A percentile compares a stretch with the other conserved stretches of the same genome.
phyloP scores from a whole-genome alignment of 2,797 vertebrate species.

The Buphagus erythrorhynchus region DNA sequence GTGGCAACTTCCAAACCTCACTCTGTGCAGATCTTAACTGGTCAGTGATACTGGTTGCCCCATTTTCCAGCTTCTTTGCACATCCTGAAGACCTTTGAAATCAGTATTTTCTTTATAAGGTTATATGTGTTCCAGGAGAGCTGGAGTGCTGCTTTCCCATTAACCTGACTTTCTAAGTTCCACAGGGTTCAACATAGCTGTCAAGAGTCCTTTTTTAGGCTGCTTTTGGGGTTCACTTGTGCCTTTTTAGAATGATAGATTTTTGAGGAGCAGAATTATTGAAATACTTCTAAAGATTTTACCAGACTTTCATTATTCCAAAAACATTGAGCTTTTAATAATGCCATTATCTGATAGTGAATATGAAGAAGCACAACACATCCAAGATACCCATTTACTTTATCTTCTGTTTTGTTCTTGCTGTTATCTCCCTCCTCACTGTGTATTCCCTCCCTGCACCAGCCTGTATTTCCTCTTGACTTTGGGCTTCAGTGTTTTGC shows the following conservation, averaged over 20 bases:
- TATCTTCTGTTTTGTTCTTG: not conserved
- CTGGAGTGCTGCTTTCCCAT: not conserved
- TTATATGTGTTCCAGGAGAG: not conserved
- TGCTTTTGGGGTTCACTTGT: not conserved
- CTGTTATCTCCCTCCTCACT: not conserved
- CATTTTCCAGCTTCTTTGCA: not conserved
- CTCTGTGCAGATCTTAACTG: not conserved
- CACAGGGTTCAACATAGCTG: not conserved
- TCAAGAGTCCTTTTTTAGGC: not conserved
- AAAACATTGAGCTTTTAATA: not conserved
- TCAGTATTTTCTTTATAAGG: not conserved
- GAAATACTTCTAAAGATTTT: not conserved
- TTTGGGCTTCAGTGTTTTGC: conserved; percentile 1
- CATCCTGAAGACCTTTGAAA: not conserved
- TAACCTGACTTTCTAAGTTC: not conserved
- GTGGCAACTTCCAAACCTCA: not conserved
- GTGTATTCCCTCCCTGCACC: not conserved
- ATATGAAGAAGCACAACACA: not conserved
- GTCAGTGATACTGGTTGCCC: not conserved
- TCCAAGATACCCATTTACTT: not conserved
- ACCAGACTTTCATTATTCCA: not conserved
- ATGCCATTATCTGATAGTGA: not conserved
- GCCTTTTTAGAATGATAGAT: not conserved
- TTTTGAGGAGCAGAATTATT: not conserved
- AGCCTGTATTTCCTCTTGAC: not conserved